Percentiles rank a stretch among this genome's conserved stretches.
Evolutionary conservation across 2,797 vertebrate species (phyloP).

Genomic region (Enteromius mattozi): DNA sequence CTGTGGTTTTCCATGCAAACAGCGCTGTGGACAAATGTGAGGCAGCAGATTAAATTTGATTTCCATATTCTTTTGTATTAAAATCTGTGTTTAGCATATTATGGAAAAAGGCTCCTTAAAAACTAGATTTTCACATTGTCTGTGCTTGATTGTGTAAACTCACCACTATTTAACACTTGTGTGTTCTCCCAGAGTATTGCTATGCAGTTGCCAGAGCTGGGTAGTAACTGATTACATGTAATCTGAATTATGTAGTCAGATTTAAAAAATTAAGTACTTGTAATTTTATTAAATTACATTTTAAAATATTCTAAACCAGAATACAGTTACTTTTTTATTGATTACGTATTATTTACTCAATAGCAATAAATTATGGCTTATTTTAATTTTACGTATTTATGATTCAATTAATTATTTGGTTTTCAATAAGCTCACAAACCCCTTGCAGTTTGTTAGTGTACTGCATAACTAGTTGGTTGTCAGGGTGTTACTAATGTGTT

Average conservation of each 20-base stretch:
- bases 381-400: background rate
- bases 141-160: background rate
- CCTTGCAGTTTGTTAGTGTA: background rate
- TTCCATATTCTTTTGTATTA: constrained; percentile 22
- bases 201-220: background rate
- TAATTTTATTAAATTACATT: no score
- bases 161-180: background rate
- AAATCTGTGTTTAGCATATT: background rate
- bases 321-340: background rate
- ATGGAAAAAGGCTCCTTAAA: background rate
- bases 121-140: background rate
- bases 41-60: background rate
- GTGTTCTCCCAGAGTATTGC: background rate
- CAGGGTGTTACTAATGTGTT: background rate
- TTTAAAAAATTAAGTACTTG: no score
- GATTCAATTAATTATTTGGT: background rate
- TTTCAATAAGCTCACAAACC: background rate
- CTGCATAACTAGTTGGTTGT: background rate
- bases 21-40: background rate
- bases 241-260: background rate
- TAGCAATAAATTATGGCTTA: background rate
- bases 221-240: background rate
- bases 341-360: background rate
- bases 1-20: constrained; percentile 42
- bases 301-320: background rate